Evolutionary conservation across 2,888 invertebrate species (phyloP).

Genomic region (Metalampra italica): DNA sequence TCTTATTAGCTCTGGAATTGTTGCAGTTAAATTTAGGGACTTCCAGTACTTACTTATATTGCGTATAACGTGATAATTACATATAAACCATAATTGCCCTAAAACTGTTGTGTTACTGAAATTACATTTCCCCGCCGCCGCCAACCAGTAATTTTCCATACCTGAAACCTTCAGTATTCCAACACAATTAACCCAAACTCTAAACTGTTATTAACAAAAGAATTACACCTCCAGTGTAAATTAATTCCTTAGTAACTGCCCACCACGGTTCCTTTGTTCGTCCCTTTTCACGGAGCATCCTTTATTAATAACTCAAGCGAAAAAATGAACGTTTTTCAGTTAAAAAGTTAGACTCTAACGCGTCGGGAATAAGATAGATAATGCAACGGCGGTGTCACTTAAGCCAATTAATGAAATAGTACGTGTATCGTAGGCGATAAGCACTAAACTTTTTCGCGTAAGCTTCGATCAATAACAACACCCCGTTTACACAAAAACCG

Average conservation of each 20-base stretch:
- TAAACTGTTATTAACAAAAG: background rate
- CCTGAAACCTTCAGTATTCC: no score
- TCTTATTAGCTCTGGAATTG: no score
- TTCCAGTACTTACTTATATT: no score
- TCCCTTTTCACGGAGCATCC: slow-evolving; percentile 1
- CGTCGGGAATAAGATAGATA: background rate
- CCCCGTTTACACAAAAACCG: slow-evolving; percentile 11
- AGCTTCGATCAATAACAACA: slow-evolving; percentile 69
- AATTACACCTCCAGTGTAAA: slow-evolving; percentile 1
- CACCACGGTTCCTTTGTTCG: slow-evolving; percentile 1
- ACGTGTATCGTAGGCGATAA: slow-evolving; percentile 59
- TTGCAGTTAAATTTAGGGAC: no score
- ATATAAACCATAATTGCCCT: no score
- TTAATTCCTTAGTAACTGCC: slow-evolving; percentile 4
- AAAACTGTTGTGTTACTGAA: no score
- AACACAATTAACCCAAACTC: background rate
- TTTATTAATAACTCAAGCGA: background rate
- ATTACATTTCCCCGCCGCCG: no score
- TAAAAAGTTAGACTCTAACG: background rate
- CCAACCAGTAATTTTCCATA: no score
- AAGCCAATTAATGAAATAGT: slow-evolving; percentile 62
- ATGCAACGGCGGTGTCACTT: slow-evolving; percentile 14
- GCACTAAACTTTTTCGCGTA: slow-evolving; percentile 71
- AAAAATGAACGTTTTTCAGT: background rate
- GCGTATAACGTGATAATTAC: no score